Conservation (phyloP, 2,888 invertebrate species). For the Cheiracanthium punctorium region DNA sequence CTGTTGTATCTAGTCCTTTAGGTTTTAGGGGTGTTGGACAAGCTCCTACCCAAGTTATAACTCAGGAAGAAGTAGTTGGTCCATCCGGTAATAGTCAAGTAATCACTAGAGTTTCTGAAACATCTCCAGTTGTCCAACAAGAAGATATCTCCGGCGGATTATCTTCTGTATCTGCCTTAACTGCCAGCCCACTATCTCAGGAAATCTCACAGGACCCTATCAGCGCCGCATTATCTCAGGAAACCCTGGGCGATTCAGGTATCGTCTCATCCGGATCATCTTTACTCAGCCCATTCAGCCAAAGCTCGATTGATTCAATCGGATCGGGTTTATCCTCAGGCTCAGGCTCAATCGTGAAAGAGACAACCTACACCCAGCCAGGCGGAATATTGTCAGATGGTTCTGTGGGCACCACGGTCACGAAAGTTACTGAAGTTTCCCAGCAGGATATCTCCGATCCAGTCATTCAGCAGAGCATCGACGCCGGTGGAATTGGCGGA, state of each 20-base stretch:
- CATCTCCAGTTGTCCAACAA: slow-evolving; percentile 30
- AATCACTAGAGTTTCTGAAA: slow-evolving; percentile 30
- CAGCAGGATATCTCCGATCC: slow-evolving; percentile 49
- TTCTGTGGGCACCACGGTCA: background rate
- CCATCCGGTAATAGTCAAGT: slow-evolving; percentile 29
- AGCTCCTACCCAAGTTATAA: background rate
- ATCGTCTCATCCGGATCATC: slow-evolving; percentile 15
- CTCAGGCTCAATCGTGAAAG: slow-evolving; percentile 14
- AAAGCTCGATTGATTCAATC: slow-evolving; percentile 28
- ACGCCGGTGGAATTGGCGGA: background rate
- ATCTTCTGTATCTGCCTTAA: slow-evolving; percentile 16
- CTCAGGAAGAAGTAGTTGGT: slow-evolving; percentile 39
- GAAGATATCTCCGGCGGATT: slow-evolving; percentile 28
- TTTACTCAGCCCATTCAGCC: slow-evolving; percentile 18
- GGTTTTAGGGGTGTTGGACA: background rate
- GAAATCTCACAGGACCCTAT: slow-evolving; percentile 46
- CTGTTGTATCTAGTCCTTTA: background rate
- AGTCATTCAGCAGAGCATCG: slow-evolving; percentile 48
- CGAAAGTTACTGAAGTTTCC: slow-evolving; percentile 37
- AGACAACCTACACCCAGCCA: slow-evolving; percentile 18
- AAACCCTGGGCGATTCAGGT: slow-evolving; percentile 20
- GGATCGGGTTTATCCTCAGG: slow-evolving; percentile 21
- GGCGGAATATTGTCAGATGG: background rate
- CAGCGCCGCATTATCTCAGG: slow-evolving; percentile 31
- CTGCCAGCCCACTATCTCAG: slow-evolving; percentile 32